Evolutionary conservation across 35 echinoderm and acorn worm genomes (phyloP), one percentile per base, ranked within the genome.

Genomic region (Ophioderma brevispina): DNA sequence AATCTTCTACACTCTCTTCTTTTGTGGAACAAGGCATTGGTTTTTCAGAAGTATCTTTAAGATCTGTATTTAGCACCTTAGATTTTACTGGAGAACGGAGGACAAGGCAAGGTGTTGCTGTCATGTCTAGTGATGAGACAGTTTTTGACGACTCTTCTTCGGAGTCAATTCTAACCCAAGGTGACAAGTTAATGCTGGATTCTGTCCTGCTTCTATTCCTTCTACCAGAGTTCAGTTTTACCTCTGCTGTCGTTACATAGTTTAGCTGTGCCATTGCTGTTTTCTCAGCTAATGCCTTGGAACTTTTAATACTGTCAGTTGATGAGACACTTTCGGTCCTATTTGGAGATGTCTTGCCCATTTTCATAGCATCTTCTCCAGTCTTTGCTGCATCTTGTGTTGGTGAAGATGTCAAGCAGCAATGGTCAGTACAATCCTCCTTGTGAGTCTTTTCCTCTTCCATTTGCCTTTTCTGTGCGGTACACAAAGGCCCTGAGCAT

Each of bases 401-500:
- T n/a, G 41, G 41, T 46, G 41, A n/a, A n/a, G n/a, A 46, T 46
- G 41, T 46, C 41, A 8, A 46, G 17, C 41, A 46, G 41, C 17
- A 17, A n/a, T 46, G 5, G 4, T 46, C 17, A 8, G 41, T 17
- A 46, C 41, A 46, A 17, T 46, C 41, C 17, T 46, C 41, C 41
- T 46, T 46, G 17, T 46, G 4, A 4, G 41, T 25, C n/a, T 70
- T 13, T 70, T 70, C 5, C 4, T 25, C 59, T 25, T 70, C 6
- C 28, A 70, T 70, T 70, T 70, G 59, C 28, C n/a, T 18, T 70
- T 70, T 70, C 59, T 70, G 59, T 70, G 59, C 59, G 1, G 59
- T 70, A 30, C 59, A 70, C 59, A 70, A 70, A 70, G 59, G 59
- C 2, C 59, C 59, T 70, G 59, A 70, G 59, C 59, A 70, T 70